Evolutionary conservation across 2,888 invertebrate genomes (phyloP).

Genomic region (Galerucella pusilla): DNA sequence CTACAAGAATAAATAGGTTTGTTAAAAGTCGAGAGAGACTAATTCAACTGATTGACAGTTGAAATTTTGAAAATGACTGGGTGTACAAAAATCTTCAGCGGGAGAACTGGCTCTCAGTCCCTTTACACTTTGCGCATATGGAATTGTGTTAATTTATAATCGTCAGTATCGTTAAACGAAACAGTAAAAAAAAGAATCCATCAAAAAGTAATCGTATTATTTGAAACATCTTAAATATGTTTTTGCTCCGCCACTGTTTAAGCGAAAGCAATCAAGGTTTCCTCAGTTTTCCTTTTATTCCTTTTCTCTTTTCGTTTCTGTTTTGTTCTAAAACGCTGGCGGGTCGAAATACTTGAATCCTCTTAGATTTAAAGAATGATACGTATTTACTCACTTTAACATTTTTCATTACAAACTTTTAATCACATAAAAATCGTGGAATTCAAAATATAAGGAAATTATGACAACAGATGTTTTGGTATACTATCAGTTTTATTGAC

Average conservation of each 20-base stretch:
- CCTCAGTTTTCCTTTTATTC: not conserved
- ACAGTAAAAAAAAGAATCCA: too few species aligned
- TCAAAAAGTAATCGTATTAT: too few species aligned
- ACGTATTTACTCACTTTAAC: constrained; percentile 29
- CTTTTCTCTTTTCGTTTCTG: not conserved
- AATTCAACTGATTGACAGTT: too few species aligned
- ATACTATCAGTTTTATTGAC: not conserved
- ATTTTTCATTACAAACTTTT: constrained; percentile 23
- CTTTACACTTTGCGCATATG: too few species aligned
- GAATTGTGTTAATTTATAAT: too few species aligned
- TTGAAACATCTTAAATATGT: not conserved
- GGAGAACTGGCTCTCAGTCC: too few species aligned
- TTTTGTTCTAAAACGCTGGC: constrained; percentile 18
- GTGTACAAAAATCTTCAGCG: too few species aligned
- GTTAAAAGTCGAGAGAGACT: too few species aligned
- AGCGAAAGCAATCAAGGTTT: constrained; percentile 5
- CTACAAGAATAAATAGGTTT: too few species aligned
- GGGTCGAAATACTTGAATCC: constrained; percentile 18
- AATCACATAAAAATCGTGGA: not conserved
- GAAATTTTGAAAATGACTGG: too few species aligned
- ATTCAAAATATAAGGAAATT: not conserved
- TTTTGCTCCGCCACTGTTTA: not conserved
- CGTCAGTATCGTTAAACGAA: too few species aligned
- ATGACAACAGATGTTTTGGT: not conserved
- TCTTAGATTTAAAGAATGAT: constrained; percentile 30